phyloP scores from a whole-genome alignment of 2,888 invertebrate species.

The Cheilosia pagana region DNA sequence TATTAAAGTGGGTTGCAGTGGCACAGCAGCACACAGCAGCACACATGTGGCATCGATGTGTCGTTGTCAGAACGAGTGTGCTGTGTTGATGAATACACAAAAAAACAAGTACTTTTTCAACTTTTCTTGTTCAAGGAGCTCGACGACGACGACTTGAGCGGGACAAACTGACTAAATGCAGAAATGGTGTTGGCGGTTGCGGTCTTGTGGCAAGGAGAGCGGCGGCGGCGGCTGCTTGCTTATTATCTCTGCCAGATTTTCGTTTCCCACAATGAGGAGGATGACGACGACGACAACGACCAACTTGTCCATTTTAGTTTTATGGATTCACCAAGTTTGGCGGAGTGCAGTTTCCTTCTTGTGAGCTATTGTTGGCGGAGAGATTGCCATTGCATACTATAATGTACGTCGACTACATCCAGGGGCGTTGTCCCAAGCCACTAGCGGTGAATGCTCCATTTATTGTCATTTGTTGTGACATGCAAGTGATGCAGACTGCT shows the following conservation, averaged over 20 bases:
- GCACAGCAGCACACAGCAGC: conserved; percentile 10
- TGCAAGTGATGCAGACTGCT: conserved; percentile 12
- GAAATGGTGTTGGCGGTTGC: conserved; percentile 67
- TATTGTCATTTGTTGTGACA: conserved; percentile 25
- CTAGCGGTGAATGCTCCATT: conserved; percentile 56
- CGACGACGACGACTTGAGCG: not conserved
- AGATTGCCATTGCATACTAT: not conserved
- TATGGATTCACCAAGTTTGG: conserved; percentile 11
- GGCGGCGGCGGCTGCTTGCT: conserved; percentile 42
- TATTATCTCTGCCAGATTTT: conserved; percentile 34
- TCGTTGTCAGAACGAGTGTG: conserved; percentile 47
- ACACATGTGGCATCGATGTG: conserved; percentile 61
- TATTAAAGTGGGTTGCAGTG: conserved; percentile 46
- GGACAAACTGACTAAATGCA: conserved; percentile 50
- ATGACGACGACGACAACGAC: conserved; percentile 8
- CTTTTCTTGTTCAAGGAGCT: conserved; percentile 44
- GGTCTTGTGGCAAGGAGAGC: conserved; percentile 15
- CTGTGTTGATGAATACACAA: too few species aligned
- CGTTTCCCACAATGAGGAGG: conserved; percentile 1
- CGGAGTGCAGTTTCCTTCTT: conserved; percentile 20
- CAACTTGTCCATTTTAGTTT: conserved; percentile 61
- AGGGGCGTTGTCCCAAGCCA: conserved; percentile 54
- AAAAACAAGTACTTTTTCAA: conserved; percentile 12
- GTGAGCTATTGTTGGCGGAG: conserved; percentile 37
- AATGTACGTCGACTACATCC: not conserved